A percentile compares a stretch with the other conserved stretches of the same genome.
Evolutionary conservation across 64 coral and sea anemone genomes (phyloP).

Genomic region (Dendrophyllia cribrosa): DNA sequence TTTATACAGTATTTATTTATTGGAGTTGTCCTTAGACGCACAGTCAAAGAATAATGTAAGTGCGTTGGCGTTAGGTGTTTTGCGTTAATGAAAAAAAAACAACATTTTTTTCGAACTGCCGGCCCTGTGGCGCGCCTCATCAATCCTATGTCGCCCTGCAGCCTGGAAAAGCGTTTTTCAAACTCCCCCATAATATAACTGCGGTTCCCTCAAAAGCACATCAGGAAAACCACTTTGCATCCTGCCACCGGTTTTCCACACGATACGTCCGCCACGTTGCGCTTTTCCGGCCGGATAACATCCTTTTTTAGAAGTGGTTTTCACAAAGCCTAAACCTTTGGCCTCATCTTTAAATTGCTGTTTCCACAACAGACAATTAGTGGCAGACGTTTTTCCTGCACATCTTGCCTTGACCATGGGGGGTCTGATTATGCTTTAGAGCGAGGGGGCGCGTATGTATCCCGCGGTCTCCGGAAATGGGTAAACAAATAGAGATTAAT

Average conservation of each 20-base stretch:
- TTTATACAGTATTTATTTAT: neutral
- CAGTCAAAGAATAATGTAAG: neutral
- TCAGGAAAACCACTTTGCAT: neutral
- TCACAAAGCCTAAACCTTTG: neutral
- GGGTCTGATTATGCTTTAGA: neutral
- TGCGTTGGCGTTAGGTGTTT: neutral
- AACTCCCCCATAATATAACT: neutral
- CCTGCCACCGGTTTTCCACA: neutral
- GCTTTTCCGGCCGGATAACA: neutral
- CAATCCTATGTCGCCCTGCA: slow-evolving; percentile 6
- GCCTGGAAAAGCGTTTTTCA: neutral
- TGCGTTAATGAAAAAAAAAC: neutral
- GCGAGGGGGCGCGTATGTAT: neutral
- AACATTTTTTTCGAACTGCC: neutral
- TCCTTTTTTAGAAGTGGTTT: neutral
- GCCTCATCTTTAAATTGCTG: neutral
- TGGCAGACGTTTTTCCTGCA: neutral
- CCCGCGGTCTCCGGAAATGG: slow-evolving; percentile 37
- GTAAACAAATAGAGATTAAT: slow-evolving; percentile 46
- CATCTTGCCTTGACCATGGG: slow-evolving; percentile 8
- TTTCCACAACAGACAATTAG: neutral
- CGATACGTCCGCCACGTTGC: too few species aligned
- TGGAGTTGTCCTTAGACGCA: neutral
- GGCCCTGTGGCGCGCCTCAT: slow-evolving; percentile 1
- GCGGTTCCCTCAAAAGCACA: neutral